Base-by-base conservation (phyloP, 2,888 invertebrate genomes). In the Bhutanitis thaidina region DNA sequence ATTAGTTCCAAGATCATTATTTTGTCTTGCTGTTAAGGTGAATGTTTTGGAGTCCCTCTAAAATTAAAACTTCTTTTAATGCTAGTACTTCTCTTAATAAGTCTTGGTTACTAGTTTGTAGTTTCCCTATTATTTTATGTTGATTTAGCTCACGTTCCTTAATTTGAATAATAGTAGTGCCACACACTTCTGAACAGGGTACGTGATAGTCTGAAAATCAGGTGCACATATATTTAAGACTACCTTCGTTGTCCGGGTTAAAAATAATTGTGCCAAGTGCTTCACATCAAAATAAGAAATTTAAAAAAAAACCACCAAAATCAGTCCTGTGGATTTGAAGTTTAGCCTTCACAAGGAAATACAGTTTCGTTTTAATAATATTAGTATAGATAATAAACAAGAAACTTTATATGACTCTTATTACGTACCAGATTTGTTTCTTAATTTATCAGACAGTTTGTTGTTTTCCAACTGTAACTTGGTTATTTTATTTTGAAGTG, bases 401-500 rank as follows among this genome's bases (percentile, higher is more conserved):
- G n/a, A n/a, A n/a, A n/a, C n/a, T n/a, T n/a, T n/a, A n/a, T n/a
- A n/a, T n/a, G n/a, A n/a, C n/a, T n/a, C n/a, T n/a, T n/a, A n/a
- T n/a, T n/a, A n/a, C n/a, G n/a, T n/a, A 87, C 88, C 77, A 58
- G 68, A 64, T 73, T 80, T 87, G 56, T 62, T 74, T 49, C 77
- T 72, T 7, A 87, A 57, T 55, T 74, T 77, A 53, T 88, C 85
- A 37, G 62, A 58, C 43, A 89, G 59, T 57, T 87, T 87, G 3
- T 85, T 78, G 69, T 85, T 88, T 58, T 88, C 81, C 15, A 72
- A 58, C 59, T 77, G 82, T 5, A 86, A 67, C 53, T 78, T 71
- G 30, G 71, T 53, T 50, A 89, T 80, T 68, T 88, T 84, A 69
- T 80, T 74, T 5, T 74, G 70, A n/a, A 81, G 59, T 47, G 61